Conservation (phyloP, 1,140 invertebrate species). For the Camponotus vicinus region DNA sequence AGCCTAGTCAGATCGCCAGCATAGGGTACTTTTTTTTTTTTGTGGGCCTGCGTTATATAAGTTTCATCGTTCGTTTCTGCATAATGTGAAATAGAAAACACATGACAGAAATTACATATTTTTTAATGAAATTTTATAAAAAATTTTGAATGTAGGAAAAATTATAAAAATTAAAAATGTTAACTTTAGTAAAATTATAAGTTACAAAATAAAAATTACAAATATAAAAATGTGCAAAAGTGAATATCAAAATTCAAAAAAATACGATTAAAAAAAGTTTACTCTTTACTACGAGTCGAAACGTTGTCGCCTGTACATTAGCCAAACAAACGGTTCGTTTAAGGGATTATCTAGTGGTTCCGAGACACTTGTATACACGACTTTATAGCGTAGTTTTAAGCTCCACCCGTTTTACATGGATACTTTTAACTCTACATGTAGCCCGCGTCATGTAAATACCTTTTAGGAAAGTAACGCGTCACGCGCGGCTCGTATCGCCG, state of each 20-base stretch:
- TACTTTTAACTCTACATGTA: constrained; percentile 30
- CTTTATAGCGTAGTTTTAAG: constrained; percentile 41
- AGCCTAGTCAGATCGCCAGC: too few species aligned
- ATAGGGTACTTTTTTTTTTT: too few species aligned
- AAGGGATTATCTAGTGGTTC: neutral
- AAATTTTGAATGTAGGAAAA: too few species aligned
- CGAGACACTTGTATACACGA: constrained; percentile 12
- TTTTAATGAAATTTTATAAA: too few species aligned
- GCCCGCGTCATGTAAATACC: constrained; percentile 34
- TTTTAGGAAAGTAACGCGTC: constrained; percentile 15
- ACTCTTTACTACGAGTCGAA: neutral
- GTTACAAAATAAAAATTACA: too few species aligned
- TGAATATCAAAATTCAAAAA: neutral
- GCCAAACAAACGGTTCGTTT: neutral
- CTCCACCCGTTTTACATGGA: constrained; percentile 43
- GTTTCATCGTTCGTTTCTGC: too few species aligned
- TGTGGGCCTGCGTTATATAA: too few species aligned
- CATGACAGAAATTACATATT: too few species aligned
- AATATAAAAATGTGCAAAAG: neutral
- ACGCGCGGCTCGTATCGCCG: constrained; percentile 27
- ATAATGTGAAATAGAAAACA: too few species aligned
- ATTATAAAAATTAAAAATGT: too few species aligned
- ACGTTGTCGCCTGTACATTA: neutral
- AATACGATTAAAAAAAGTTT: neutral
- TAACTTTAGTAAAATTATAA: too few species aligned